Percentiles rank a stretch among this genome's conserved stretches.
Conservation (phyloP, 1,140 invertebrate genomes). For the Caenorhabditis latens region DNA sequence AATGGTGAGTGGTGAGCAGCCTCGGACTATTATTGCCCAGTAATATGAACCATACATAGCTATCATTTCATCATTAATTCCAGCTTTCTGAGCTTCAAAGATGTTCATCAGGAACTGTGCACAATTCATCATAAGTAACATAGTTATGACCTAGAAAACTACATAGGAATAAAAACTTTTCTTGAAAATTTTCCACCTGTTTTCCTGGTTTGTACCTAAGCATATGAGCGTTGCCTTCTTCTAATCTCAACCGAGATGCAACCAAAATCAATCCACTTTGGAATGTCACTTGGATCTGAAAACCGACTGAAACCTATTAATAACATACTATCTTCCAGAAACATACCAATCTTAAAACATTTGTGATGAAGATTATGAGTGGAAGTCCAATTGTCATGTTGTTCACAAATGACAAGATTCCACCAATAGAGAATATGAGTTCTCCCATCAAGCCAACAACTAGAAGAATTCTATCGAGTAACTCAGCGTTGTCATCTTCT, state of each 20-base stretch:
- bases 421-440: conserved; percentile 59
- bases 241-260: conserved; percentile 21
- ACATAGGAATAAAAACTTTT: not conserved
- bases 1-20: conserved; percentile 62
- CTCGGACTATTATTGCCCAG: conserved; percentile 62
- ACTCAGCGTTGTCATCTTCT: conserved; percentile 62
- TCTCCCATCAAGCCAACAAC: conserved; percentile 63
- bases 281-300: conserved; percentile 60
- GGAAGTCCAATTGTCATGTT: conserved; percentile 32
- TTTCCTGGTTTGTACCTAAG: conserved; percentile 63
- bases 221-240: conserved; percentile 49
- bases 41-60: conserved; percentile 60
- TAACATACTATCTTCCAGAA: not conserved
- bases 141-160: conserved; percentile 51
- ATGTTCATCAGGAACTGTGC: conserved; percentile 63
- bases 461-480: conserved; percentile 62
- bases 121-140: conserved; percentile 61
- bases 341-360: conserved; percentile 57
- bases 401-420: conserved; percentile 60
- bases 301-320: not conserved
- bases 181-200: conserved; percentile 37
- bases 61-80: conserved; percentile 61
- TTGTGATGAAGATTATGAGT: conserved; percentile 57
- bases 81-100: conserved; percentile 65
- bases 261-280: conserved; percentile 61